A percentile compares a stretch with the other conserved stretches of the same genome.
Evolutionary conservation across 2,797 vertebrate species (phyloP).

Genomic region (Peromyscus melanophrys): DNA sequence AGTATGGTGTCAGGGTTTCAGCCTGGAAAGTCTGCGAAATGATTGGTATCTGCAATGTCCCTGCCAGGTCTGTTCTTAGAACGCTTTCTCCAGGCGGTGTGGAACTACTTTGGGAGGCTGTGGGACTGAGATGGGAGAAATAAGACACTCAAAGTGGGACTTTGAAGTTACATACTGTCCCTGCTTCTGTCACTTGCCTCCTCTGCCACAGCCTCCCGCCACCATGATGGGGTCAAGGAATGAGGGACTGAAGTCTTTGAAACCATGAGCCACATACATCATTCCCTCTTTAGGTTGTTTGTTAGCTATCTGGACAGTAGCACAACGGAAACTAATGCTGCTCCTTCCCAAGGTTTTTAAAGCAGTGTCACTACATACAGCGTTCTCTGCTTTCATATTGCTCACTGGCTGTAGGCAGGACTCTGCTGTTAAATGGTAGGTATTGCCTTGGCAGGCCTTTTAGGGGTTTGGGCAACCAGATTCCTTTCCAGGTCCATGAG

Average conservation of each 20-base stretch:
- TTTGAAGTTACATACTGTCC: neutral
- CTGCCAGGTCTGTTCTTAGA: neutral
- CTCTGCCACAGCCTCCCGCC: too few relatives aligned
- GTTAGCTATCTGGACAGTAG: neutral
- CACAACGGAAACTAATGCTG: neutral
- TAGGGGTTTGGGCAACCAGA: neutral
- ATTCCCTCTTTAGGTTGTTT: neutral
- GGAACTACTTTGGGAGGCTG: neutral
- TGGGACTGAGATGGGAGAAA: neutral
- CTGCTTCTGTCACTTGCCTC: neutral
- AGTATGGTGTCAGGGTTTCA: neutral
- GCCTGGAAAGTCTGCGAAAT: neutral
- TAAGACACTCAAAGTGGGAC: neutral
- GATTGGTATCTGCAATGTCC: neutral
- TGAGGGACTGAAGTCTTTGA: neutral
- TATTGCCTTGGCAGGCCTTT: neutral
- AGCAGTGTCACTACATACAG: neutral
- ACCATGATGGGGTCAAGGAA: neutral
- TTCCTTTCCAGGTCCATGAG: neutral
- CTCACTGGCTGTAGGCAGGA: neutral
- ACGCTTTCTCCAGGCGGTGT: neutral
- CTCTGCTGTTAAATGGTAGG: neutral
- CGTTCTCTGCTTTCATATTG: accelerated
- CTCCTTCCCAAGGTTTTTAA: neutral
- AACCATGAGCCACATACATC: neutral